phyloP scores from a whole-genome alignment of 2,888 invertebrate species.

The Anaspis maculata region DNA sequence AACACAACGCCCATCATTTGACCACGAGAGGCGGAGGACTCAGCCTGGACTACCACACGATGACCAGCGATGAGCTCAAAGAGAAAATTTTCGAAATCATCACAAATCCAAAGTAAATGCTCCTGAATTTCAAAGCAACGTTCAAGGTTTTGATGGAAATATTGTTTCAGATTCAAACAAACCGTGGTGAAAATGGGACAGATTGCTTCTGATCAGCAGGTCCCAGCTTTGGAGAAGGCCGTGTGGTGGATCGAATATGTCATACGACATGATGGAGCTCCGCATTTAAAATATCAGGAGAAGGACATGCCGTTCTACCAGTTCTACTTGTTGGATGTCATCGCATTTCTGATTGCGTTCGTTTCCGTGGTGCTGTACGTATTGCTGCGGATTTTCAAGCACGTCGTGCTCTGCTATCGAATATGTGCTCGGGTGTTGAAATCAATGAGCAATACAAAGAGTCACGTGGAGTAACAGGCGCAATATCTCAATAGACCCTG shows the following conservation, averaged over 20 bases:
- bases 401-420: neutral
- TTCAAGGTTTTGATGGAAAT: too few species aligned
- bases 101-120: conserved; percentile 23
- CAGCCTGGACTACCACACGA: conserved; percentile 17
- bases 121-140: too few species aligned
- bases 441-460: too few species aligned
- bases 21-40: conserved; percentile 20
- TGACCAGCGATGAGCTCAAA: conserved; percentile 23
- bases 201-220: conserved; percentile 23
- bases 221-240: conserved; percentile 23
- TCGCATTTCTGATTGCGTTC: conserved; percentile 9
- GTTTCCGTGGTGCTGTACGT: conserved; percentile 3
- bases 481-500: too few species aligned
- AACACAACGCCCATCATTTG: conserved; percentile 21
- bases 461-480: too few species aligned
- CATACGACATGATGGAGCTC: conserved; percentile 25
- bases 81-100: conserved; percentile 23
- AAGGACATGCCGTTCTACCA: conserved; percentile 23
- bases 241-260: conserved; percentile 30
- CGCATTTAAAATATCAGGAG: conserved; percentile 21
- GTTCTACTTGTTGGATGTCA: conserved; percentile 24
- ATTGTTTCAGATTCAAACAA: conserved; percentile 20
- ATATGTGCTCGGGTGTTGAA: too few species aligned
- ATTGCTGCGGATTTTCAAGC: conserved; percentile 3
- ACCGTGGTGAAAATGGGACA: conserved; percentile 15